These are phyloP conservation scores for Pseudochirops cupreus DNA, from an alignment of 2,797 vertebrate species.

Conservation along the genomic window DNA sequence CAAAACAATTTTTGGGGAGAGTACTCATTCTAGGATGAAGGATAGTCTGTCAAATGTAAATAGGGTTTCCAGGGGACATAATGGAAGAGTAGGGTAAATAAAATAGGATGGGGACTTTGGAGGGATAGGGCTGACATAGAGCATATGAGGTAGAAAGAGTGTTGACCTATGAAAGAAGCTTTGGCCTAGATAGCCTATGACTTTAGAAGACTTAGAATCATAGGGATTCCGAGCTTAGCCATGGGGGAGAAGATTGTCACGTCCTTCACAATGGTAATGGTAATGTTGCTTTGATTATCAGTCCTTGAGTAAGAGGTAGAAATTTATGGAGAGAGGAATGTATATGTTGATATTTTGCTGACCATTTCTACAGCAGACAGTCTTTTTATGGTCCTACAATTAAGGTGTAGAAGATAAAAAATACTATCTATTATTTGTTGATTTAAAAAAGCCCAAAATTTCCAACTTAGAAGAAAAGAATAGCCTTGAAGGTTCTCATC, in stretches of 20 bases:
- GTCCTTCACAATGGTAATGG: background rate
- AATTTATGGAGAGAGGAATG: background rate
- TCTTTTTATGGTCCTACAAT: background rate
- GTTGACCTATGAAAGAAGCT: background rate
- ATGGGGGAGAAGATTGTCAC: background rate
- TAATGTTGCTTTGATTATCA: background rate
- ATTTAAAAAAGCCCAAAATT: background rate
- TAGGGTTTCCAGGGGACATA: background rate
- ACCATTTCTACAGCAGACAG: background rate
- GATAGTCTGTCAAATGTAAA: background rate
- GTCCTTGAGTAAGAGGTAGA: background rate
- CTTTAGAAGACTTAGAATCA: background rate
- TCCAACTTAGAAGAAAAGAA: background rate
- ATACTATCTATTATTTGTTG: background rate
- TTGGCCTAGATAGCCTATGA: background rate
- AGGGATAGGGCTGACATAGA: background rate
- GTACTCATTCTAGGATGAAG: background rate
- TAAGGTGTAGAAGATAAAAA: background rate
- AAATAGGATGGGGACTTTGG: background rate
- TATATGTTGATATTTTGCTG: background rate
- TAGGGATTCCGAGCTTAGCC: background rate
- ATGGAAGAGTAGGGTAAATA: background rate
- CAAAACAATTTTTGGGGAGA: background rate
- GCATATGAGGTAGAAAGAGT: background rate
- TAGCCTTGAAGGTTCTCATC: background rate